Percentiles rank a stretch among this genome's conserved stretches.
Conservation (phyloP, 2,888 invertebrate genomes). For the Nysson spinosus region DNA sequence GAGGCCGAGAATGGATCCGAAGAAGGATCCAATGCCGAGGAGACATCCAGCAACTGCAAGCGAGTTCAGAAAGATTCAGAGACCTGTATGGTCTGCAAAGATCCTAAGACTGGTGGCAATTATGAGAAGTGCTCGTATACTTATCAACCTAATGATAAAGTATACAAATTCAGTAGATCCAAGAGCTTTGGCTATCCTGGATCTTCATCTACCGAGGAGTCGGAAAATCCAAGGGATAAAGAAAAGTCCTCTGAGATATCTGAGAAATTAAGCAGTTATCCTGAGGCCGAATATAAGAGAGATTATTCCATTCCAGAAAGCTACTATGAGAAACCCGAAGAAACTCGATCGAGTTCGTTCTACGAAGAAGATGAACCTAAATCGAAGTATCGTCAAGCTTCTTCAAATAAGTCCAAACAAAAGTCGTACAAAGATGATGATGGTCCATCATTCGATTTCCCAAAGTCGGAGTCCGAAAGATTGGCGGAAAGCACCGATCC, state of each 20-base stretch:
- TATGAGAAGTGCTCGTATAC: conserved; percentile 81
- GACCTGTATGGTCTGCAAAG: conserved; percentile 80
- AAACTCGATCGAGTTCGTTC: conserved; percentile 1
- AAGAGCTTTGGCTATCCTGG: conserved; percentile 64
- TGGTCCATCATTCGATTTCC: conserved; percentile 68
- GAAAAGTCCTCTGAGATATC: conserved; percentile 1
- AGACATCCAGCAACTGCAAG: conserved; percentile 48
- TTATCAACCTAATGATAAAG: conserved; percentile 76
- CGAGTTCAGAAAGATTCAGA: conserved; percentile 73
- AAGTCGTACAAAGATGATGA: conserved; percentile 77
- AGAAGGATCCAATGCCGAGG: conserved; percentile 1
- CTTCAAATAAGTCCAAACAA: conserved; percentile 71
- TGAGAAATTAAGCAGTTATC: not conserved
- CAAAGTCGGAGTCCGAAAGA: conserved; percentile 81
- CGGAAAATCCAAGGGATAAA: conserved; percentile 2
- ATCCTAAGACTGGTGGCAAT: conserved; percentile 79
- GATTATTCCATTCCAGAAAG: conserved; percentile 34
- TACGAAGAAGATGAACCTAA: conserved; percentile 1
- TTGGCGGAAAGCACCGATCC: conserved; percentile 79
- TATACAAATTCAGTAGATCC: conserved; percentile 68
- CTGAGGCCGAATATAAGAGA: conserved; percentile 22
- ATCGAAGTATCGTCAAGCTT: conserved; percentile 3
- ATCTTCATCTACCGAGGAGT: conserved; percentile 13
- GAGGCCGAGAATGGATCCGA: too few relatives aligned
- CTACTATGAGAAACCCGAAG: conserved; percentile 8